A percentile compares a stretch with the other conserved stretches of the same genome.
phyloP scores from a whole-genome alignment of 2,888 invertebrate species.

The Allophyes oxyacanthae region DNA sequence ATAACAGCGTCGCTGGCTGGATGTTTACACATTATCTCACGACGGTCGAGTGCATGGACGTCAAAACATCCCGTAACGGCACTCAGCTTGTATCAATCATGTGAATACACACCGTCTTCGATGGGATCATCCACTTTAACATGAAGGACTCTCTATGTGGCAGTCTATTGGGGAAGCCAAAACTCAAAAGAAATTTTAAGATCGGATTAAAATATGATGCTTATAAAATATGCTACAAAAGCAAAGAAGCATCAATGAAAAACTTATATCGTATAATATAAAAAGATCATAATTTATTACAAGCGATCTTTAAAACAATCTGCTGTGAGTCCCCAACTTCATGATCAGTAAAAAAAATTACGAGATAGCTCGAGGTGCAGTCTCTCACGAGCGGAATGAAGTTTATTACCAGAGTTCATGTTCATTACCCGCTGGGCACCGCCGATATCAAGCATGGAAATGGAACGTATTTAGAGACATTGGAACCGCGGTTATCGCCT shows the following conservation, averaged over 20 bases:
- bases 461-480: conserved; percentile 18
- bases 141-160: neutral
- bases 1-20: conserved; percentile 44
- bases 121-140: neutral
- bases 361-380: too few species aligned
- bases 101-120: conserved; percentile 9
- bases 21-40: conserved; percentile 65
- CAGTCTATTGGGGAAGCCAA: neutral
- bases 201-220: too few species aligned
- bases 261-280: too few species aligned
- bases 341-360: too few species aligned
- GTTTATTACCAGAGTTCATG: too few species aligned
- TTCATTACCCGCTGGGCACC: conserved; percentile 2
- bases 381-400: too few species aligned
- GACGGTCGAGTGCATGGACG: conserved; percentile 42
- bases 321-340: too few species aligned
- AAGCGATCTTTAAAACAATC: too few species aligned
- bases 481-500: conserved; percentile 37
- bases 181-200: too few species aligned
- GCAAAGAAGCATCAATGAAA: too few species aligned
- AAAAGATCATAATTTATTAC: too few species aligned
- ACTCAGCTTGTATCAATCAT: conserved; percentile 24
- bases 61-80: conserved; percentile 61
- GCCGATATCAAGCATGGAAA: conserved; percentile 6
- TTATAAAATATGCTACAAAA: too few species aligned